Conservation (phyloP, 2,888 invertebrate genomes). For the Oligia latruncula region DNA sequence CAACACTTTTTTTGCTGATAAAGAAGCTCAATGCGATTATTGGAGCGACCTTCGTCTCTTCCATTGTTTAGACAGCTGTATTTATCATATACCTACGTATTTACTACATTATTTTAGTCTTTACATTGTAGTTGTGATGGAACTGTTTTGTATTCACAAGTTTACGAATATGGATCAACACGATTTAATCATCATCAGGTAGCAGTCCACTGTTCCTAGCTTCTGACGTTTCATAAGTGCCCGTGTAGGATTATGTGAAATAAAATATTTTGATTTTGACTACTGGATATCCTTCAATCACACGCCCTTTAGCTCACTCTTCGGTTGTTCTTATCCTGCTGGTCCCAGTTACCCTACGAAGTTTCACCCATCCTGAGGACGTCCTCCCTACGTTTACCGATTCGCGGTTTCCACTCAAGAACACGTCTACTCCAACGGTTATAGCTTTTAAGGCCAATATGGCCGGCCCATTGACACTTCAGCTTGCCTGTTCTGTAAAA, state of each 20-base stretch:
- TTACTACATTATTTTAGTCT: slow-evolving; percentile 24
- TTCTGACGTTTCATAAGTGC: neutral
- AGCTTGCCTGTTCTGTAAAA: neutral
- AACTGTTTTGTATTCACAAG: neutral
- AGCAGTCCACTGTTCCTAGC: too few relatives aligned
- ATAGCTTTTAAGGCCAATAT: neutral
- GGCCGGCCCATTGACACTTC: neutral
- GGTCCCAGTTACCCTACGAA: neutral
- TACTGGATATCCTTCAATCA: neutral
- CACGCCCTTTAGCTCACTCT: neutral
- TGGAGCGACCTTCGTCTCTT: slow-evolving; percentile 43
- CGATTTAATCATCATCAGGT: neutral
- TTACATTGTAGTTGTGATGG: slow-evolving; percentile 7
- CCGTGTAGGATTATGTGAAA: neutral
- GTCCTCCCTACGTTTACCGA: neutral
- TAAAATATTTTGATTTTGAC: too few relatives aligned
- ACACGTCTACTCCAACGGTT: neutral
- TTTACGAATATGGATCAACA: neutral
- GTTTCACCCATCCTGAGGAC: neutral
- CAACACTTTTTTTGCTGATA: slow-evolving; percentile 58
- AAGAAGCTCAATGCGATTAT: slow-evolving; percentile 39
- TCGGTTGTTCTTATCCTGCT: too few relatives aligned
- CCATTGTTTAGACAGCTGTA: slow-evolving; percentile 68
- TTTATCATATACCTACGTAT: slow-evolving; percentile 50
- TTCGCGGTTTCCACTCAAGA: neutral